These are phyloP conservation scores for Caenorhabditis elegans DNA, from an alignment of 1,140 invertebrate species.

Conservation along the genomic window DNA sequence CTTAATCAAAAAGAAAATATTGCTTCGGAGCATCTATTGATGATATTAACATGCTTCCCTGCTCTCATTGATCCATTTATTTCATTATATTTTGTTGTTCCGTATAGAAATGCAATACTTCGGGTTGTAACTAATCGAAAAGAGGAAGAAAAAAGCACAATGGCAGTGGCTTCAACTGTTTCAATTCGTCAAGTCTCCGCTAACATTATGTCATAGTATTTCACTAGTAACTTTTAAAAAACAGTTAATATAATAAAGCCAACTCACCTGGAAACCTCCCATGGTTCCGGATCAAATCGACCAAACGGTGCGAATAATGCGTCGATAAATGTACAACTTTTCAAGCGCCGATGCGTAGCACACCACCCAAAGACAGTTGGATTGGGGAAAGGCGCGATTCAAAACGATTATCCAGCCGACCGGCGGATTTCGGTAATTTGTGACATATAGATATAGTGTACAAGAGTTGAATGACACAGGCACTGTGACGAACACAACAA, in stretches of 20 bases:
- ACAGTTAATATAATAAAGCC: background rate
- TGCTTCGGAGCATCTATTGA: background rate
- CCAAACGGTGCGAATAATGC: slow-evolving; percentile 26
- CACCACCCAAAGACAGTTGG: background rate
- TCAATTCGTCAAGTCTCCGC: background rate
- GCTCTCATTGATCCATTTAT: slow-evolving; percentile 19
- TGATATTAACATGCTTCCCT: background rate
- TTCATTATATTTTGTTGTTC: background rate
- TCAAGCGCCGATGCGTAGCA: slow-evolving; percentile 11
- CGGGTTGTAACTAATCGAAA: background rate
- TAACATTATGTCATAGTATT: background rate
- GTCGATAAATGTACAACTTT: slow-evolving; percentile 30
- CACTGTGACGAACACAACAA: background rate
- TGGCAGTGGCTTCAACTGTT: background rate
- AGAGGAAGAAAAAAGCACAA: background rate
- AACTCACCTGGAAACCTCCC: slow-evolving; percentile 30
- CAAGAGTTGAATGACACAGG: background rate
- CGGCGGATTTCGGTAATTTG: slow-evolving; percentile 31
- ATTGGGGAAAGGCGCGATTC: background rate
- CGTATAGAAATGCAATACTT: slow-evolving; percentile 7
- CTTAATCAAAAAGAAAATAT: background rate
- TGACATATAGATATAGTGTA: slow-evolving; percentile 4
- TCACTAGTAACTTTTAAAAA: background rate
- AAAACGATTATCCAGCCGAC: slow-evolving; percentile 27
- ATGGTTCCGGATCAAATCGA: slow-evolving; percentile 27